Evolutionary conservation across 2,113 vertebrate genomes (phyloP).

Genomic region (Gadus chalcogrammus): DNA sequence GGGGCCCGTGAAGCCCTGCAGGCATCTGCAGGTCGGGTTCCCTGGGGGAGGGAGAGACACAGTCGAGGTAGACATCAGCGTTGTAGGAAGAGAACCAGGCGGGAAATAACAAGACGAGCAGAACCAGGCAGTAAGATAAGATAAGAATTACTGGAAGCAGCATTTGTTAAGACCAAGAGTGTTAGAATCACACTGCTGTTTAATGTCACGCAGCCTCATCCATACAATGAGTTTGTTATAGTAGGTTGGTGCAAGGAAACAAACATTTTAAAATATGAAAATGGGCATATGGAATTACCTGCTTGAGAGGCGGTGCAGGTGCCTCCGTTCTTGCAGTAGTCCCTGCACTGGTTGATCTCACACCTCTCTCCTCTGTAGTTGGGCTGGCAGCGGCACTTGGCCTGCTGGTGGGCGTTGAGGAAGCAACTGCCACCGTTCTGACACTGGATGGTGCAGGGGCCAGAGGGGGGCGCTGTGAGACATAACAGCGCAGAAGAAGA

Average conservation of each 20-base stretch:
- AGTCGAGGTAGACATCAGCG: too few species aligned
- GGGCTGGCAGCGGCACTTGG: constrained; percentile 93
- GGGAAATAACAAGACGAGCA: too few species aligned
- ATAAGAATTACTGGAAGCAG: background rate
- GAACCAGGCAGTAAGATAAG: background rate
- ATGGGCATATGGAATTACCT: constrained; percentile 57
- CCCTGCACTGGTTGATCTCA: constrained; percentile 88
- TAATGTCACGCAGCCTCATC: too few species aligned
- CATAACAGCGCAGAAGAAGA: background rate
- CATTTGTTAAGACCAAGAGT: background rate
- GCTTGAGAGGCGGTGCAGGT: constrained; percentile 88
- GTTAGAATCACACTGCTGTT: too few species aligned
- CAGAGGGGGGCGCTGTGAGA: constrained; percentile 70
- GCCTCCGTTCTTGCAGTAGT: constrained; percentile 91
- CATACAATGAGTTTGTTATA: too few species aligned
- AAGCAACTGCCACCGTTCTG: constrained; percentile 92
- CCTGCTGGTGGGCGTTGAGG: constrained; percentile 86
- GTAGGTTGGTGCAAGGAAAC: background rate
- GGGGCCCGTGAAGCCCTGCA: constrained; percentile 89
- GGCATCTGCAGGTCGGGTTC: constrained; percentile 90
- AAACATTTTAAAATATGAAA: background rate
- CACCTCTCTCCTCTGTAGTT: constrained; percentile 89
- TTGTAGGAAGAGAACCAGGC: background rate
- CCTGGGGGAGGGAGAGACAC: constrained; percentile 64
- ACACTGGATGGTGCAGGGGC: constrained; percentile 84